A percentile compares a stretch with the other conserved stretches of the same genome.
These are phyloP conservation scores for Drosophila vallismaia DNA, from an alignment of 2,888 invertebrate genomes.

Conservation along the genomic window DNA sequence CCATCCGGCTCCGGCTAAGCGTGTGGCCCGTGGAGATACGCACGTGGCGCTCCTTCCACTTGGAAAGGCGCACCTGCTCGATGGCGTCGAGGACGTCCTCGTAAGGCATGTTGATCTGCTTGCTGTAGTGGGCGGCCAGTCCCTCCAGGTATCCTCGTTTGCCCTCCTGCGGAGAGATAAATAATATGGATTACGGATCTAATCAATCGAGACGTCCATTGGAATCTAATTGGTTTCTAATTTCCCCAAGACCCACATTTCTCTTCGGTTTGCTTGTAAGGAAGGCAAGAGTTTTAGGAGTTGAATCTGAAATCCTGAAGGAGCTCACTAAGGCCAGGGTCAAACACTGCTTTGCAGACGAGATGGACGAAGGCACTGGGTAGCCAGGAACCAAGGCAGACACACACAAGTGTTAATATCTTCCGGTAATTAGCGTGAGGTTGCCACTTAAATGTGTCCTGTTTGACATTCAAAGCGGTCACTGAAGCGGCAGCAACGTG, in stretches of 20 bases:
- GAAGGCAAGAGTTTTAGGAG: neutral
- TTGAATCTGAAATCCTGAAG: slow-evolving; percentile 2
- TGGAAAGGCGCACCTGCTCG: slow-evolving; percentile 90
- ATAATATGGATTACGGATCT: neutral
- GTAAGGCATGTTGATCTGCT: slow-evolving; percentile 94
- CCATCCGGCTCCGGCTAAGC: slow-evolving; percentile 71
- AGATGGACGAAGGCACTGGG: neutral
- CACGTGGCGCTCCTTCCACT: slow-evolving; percentile 84
- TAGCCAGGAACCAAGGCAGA: slow-evolving; percentile 9
- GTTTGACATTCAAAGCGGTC: slow-evolving; percentile 75
- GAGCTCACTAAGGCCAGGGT: slow-evolving; percentile 53
- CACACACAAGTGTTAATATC: slow-evolving; percentile 79
- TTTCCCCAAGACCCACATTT: slow-evolving; percentile 7
- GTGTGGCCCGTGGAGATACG: slow-evolving; percentile 83
- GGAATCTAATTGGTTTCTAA: neutral
- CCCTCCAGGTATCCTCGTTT: slow-evolving; percentile 94
- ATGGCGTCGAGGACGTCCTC: slow-evolving; percentile 93
- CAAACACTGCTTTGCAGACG: slow-evolving; percentile 27
- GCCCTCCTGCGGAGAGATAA: slow-evolving; percentile 87
- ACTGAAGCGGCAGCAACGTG: slow-evolving; percentile 57
- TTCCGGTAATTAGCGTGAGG: slow-evolving; percentile 78
- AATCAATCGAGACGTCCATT: neutral
- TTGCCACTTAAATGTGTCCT: slow-evolving; percentile 67
- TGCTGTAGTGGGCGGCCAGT: slow-evolving; percentile 93
- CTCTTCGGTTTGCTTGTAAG: neutral